phyloP scores from a whole-genome alignment of 1,140 invertebrate genomes.

The Goniozus legneri region DNA sequence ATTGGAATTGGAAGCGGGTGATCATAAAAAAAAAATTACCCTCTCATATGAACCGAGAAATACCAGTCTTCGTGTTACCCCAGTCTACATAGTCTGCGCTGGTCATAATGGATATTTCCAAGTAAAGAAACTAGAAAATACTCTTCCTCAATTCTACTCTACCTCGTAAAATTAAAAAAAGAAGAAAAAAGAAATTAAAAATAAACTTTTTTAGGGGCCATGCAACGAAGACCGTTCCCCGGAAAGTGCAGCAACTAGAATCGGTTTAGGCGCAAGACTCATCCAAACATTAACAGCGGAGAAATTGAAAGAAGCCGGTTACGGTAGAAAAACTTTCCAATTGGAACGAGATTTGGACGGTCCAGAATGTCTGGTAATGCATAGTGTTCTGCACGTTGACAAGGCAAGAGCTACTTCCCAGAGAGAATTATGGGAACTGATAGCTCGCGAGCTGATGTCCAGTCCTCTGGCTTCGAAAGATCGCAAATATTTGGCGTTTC shows the following conservation, averaged over 20 bases:
- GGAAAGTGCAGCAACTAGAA: slow-evolving; percentile 72
- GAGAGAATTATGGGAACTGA: slow-evolving; percentile 78
- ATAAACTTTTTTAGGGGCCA: slow-evolving; percentile 52
- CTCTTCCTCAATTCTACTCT: not conserved
- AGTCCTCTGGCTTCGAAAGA: slow-evolving; percentile 61
- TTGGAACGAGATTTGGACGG: slow-evolving; percentile 64
- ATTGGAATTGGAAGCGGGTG: slow-evolving; percentile 42
- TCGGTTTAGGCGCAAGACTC: slow-evolving; percentile 73
- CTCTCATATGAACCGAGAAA: slow-evolving; percentile 43
- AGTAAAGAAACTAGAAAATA: too few relatives aligned
- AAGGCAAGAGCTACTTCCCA: slow-evolving; percentile 72
- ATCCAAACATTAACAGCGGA: slow-evolving; percentile 85
- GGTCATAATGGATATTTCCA: slow-evolving; percentile 79
- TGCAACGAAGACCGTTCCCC: slow-evolving; percentile 64
- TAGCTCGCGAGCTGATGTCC: slow-evolving; percentile 77
- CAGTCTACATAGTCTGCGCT: slow-evolving; percentile 72
- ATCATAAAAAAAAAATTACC: slow-evolving; percentile 33
- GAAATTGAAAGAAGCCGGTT: slow-evolving; percentile 78
- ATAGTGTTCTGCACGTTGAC: slow-evolving; percentile 67
- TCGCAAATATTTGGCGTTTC: slow-evolving; percentile 84
- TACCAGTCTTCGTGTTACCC: slow-evolving; percentile 55
- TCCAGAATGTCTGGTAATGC: slow-evolving; percentile 66
- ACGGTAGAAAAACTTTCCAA: slow-evolving; percentile 78
- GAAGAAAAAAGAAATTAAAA: not conserved
- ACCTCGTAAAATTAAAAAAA: too few relatives aligned